These are phyloP conservation scores for Pangasius krempfi DNA, from an alignment of 2,797 vertebrate genomes.

Conservation along the genomic window DNA sequence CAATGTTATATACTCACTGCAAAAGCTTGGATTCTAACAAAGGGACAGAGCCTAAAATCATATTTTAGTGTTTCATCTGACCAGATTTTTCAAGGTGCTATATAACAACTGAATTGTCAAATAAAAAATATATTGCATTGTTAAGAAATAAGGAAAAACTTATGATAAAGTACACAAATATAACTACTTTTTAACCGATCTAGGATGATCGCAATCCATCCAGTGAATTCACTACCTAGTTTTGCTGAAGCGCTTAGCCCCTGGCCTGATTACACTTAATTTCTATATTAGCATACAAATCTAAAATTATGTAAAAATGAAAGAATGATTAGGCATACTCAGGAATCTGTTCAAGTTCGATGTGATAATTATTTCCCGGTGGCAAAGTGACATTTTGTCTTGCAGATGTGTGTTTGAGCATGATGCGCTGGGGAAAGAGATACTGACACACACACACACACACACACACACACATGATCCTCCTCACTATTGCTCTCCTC, in stretches of 20 bases:
- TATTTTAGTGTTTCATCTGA: slow-evolving; percentile 21
- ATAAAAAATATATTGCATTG: neutral
- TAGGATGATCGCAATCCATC: neutral
- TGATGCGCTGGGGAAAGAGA: neutral
- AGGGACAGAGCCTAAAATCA: slow-evolving; percentile 43
- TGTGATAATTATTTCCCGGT: neutral
- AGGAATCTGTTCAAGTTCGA: neutral
- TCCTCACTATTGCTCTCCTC: slow-evolving; percentile 58
- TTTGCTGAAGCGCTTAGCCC: neutral
- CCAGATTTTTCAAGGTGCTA: neutral
- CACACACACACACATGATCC: slow-evolving; percentile 43
- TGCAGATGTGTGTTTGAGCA: neutral
- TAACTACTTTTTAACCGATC: neutral
- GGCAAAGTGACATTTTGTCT: neutral
- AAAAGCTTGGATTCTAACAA: slow-evolving; percentile 26
- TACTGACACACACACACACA: slow-evolving; percentile 28
- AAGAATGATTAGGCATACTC: neutral
- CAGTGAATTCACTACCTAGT: neutral
- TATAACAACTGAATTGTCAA: neutral
- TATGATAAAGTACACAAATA: neutral
- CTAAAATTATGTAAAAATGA: neutral
- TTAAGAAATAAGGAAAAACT: neutral
- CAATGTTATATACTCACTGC: slow-evolving; percentile 25
- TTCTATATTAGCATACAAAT: neutral
- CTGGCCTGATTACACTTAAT: neutral